phyloP scores from a whole-genome alignment of 2,888 invertebrate genomes.

The Meghimatium bilineatum region DNA sequence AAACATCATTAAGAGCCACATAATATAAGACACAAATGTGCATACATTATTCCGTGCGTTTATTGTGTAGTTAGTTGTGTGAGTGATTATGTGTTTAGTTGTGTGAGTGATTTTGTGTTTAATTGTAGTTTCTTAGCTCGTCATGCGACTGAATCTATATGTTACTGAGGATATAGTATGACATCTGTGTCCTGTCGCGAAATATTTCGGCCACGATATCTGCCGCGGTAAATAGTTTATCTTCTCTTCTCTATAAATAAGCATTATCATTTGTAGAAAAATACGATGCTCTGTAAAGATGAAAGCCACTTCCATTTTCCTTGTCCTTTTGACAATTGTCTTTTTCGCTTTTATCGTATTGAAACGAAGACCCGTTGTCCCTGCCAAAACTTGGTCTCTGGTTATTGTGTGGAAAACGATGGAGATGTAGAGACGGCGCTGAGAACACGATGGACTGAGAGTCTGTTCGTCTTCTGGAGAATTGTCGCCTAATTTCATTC shows the following conservation, averaged over 20 bases:
- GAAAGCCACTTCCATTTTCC: background rate
- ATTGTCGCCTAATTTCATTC: constrained; percentile 37
- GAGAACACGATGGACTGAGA: constrained; percentile 41
- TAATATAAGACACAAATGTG: too few species aligned
- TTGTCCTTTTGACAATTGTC: background rate
- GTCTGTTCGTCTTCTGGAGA: constrained; percentile 39
- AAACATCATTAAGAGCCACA: too few species aligned
- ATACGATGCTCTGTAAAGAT: background rate
- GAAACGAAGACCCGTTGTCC: background rate
- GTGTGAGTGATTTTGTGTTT: background rate
- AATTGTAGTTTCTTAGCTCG: background rate
- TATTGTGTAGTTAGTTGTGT: background rate
- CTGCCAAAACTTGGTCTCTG: background rate
- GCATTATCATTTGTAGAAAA: constrained; percentile 3
- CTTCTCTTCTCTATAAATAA: constrained; percentile 5
- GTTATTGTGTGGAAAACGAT: background rate
- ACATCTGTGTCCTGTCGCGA: too few species aligned
- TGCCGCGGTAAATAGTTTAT: too few species aligned
- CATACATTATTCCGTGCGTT: too few species aligned
- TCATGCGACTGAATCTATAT: background rate
- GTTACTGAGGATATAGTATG: background rate
- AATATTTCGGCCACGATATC: too few species aligned
- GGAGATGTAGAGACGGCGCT: constrained; percentile 29
- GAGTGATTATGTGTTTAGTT: background rate
- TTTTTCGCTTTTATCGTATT: background rate